Evolutionary conservation across 2,888 invertebrate genomes (phyloP), one percentile per base, ranked within the genome.

Genomic region (Caenorhabditis sp.): DNA sequence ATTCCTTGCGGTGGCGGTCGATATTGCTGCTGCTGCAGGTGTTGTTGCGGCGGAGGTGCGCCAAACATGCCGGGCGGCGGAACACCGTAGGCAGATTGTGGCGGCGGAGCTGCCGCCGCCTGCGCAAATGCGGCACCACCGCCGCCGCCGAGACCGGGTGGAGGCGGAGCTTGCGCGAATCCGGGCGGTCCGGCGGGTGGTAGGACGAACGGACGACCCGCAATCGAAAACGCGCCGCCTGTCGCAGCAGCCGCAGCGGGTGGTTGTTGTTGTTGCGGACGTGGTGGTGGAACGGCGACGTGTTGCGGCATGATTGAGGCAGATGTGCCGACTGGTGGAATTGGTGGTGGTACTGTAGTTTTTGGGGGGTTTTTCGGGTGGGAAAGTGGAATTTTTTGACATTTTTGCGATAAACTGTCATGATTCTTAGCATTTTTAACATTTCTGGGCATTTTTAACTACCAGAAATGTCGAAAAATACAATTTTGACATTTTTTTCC

Each of bases 211-310:
- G 43, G 43, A 12, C 43, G 43, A 43, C 43, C 43, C 6, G 43
- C 17, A 43, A 59, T 43, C 17, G 43, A 17, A 43, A 10, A 10
- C 6, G 6, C 14, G 53, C 27, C 3, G 62, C 27, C 10, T 53
- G 31, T 0, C 24, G 21, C 1, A 8, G 31, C 5, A 19, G 12
- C 8, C 12, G 27, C 4, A 8, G 17, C 3, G 58, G 61, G 53
- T 5, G 62, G 53, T 12, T 53, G 31, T 0, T 17, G 21, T 1
- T 3, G 31, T 14, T 10, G 12, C 8, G 10, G 27, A 19, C 21
- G 17, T 1, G 59, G 59, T 24, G 71, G 71, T 2, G 71, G 71
- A 27, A 63, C 60, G 10, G 55, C 58, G 12, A 69, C 37, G 43
- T 31, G 59, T 27, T 65, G 66, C 21, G 65, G 64, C 2, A 57